Conservation (phyloP, 2,113 vertebrate species). For the Camelus dromedarius region DNA sequence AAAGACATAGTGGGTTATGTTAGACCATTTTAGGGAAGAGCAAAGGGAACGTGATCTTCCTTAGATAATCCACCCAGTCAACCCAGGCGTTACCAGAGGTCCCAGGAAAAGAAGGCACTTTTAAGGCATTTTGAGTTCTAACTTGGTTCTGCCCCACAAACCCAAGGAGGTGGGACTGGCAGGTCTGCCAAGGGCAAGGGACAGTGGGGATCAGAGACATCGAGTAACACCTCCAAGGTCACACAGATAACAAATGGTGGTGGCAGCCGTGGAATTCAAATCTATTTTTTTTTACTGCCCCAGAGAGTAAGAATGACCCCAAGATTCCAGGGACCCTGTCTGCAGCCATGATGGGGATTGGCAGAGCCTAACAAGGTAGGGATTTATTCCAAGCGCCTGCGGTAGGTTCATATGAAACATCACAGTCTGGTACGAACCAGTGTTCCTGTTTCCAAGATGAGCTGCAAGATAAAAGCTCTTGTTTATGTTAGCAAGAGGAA, state of each 20-base stretch:
- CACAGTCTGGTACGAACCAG: neutral
- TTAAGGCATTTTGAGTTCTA: neutral
- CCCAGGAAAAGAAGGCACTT: rapidly evolving
- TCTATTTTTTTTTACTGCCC: rapidly evolving
- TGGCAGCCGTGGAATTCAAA: too few relatives aligned
- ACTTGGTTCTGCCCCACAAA: neutral
- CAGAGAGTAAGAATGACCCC: neutral
- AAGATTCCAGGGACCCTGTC: neutral
- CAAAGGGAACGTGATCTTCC: rapidly evolving
- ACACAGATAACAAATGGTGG: too few relatives aligned
- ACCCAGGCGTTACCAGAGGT: too few relatives aligned
- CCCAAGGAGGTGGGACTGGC: too few relatives aligned
- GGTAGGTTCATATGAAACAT: neutral
- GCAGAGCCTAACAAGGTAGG: neutral
- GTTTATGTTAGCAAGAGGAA: neutral
- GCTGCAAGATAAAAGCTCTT: neutral
- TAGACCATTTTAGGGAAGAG: rapidly evolving
- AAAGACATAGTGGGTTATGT: rapidly evolving
- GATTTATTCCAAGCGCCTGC: neutral
- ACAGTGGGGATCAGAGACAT: neutral
- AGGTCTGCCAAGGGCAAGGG: rapidly evolving
- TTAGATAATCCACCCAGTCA: rapidly evolving
- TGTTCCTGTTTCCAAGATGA: neutral
- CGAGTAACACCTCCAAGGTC: neutral
- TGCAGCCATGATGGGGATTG: rapidly evolving